These are phyloP conservation scores for Indicator maculatus DNA, from an alignment of 2,113 vertebrate genomes.

Conservation along the genomic window DNA sequence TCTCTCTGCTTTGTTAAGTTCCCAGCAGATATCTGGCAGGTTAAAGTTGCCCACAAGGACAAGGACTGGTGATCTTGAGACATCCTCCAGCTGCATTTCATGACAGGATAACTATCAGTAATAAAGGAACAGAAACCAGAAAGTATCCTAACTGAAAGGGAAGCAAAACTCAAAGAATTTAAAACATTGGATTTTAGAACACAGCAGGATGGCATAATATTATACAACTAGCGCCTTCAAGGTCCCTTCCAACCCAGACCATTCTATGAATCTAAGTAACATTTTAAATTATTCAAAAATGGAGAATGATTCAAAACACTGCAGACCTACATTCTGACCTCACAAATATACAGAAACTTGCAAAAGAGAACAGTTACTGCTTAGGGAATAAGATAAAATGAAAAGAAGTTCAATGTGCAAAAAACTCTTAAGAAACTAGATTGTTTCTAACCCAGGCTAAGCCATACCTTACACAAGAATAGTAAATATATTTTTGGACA, in stretches of 20 bases:
- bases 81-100: neutral
- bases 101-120: neutral
- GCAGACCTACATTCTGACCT: neutral
- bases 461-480: neutral
- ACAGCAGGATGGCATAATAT: neutral
- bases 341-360: neutral
- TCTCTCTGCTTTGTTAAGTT: too few species aligned
- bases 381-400: neutral
- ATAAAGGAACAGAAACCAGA: neutral
- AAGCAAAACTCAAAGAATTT: neutral
- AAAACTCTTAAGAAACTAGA: neutral
- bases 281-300: neutral
- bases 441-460: neutral
- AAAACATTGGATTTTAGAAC: neutral
- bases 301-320: neutral
- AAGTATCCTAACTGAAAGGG: neutral
- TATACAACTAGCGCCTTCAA: neutral
- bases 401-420: neutral
- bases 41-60: too few species aligned
- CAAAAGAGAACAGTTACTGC: neutral
- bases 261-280: neutral
- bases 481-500: neutral
- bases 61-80: too few species aligned
- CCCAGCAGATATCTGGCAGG: too few species aligned
- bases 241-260: too few species aligned